A percentile compares a stretch with the other conserved stretches of the same genome.
Evolutionary conservation across 2,113 vertebrate species (phyloP).

Genomic region (Tringa solitaria): DNA sequence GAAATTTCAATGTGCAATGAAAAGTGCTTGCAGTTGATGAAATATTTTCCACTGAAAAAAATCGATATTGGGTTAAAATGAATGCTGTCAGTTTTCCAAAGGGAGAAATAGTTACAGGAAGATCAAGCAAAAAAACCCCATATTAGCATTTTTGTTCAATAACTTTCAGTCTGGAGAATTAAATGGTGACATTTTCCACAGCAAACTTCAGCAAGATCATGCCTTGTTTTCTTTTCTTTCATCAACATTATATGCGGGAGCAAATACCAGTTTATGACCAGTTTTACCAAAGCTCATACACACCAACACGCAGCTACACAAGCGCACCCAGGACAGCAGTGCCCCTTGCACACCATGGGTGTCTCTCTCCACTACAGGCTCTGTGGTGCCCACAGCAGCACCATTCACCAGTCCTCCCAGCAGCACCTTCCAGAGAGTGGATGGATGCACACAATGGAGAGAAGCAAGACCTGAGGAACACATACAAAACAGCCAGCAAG

Average conservation of each 20-base stretch:
- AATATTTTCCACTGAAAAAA: background rate
- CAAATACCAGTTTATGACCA: background rate
- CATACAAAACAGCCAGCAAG: background rate
- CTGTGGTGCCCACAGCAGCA: background rate
- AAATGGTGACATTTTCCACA: background rate
- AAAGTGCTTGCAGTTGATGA: background rate
- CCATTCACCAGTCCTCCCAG: fast-evolving
- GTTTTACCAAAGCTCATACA: background rate
- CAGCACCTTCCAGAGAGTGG: background rate
- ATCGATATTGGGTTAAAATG: background rate
- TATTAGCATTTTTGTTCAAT: background rate
- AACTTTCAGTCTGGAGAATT: background rate
- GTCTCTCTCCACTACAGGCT: background rate
- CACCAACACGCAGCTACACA: background rate
- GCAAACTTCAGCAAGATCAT: background rate
- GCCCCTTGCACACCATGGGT: background rate
- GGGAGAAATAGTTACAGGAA: background rate
- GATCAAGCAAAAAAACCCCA: too few relatives aligned
- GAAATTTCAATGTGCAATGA: background rate
- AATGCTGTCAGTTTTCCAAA: background rate
- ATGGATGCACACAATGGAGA: fast-evolving
- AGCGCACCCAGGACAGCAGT: background rate
- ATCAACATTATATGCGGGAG: background rate
- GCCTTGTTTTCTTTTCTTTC: background rate
- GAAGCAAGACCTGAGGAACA: background rate